These are phyloP conservation scores for Hyles lineata DNA, from an alignment of 2,888 invertebrate genomes.

Conservation along the genomic window DNA sequence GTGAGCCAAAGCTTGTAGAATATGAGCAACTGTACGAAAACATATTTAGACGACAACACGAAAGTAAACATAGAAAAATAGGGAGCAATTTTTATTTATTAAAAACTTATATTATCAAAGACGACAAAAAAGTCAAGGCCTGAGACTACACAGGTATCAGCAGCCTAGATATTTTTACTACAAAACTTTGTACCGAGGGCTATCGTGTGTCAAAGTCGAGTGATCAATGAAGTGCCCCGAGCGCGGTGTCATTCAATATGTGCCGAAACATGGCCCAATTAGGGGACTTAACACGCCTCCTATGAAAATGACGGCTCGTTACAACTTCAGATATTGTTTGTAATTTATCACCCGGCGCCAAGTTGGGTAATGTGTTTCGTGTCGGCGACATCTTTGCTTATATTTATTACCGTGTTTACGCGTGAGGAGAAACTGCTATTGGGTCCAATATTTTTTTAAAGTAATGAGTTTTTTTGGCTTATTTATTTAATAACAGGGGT, in stretches of 20 bases:
- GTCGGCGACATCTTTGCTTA: conserved; percentile 8
- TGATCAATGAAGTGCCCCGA: not conserved
- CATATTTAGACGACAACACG: too few species aligned
- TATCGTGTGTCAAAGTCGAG: not conserved
- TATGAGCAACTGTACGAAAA: too few species aligned
- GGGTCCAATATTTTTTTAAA: not conserved
- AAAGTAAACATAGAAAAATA: too few species aligned
- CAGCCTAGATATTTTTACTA: not conserved
- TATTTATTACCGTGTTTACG: not conserved
- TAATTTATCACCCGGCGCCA: conserved; percentile 9
- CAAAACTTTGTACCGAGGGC: not conserved
- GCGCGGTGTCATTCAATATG: conserved; percentile 7
- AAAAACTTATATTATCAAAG: too few species aligned
- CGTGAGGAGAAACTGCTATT: not conserved
- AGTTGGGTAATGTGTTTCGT: conserved; percentile 6
- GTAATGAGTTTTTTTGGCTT: too few species aligned
- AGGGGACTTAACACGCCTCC: conserved; percentile 1
- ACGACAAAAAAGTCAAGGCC: too few species aligned
- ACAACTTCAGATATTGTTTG: conserved; percentile 11
- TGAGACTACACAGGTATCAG: too few species aligned
- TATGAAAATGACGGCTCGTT: conserved; percentile 22
- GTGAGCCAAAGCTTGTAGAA: too few species aligned
- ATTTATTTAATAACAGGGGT: too few species aligned
- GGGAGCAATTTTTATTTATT: too few species aligned
- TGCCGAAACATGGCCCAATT: conserved; percentile 22